Evolutionary conservation across 1,140 invertebrate species (phyloP), one percentile per base, ranked within the genome.

Genomic region (Cydia fagiglandana): DNA sequence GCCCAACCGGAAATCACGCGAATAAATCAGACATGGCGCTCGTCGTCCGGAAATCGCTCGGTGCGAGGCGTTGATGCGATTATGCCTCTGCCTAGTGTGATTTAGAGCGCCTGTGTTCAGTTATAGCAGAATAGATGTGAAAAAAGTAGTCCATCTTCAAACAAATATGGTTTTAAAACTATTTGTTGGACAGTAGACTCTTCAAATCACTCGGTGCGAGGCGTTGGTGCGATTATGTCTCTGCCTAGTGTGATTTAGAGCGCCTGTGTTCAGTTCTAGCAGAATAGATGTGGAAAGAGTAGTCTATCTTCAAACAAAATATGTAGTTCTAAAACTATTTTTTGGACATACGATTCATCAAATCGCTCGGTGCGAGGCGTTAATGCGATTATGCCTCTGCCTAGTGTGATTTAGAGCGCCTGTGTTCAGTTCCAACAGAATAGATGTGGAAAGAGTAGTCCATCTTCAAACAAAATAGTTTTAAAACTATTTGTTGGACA

Each of bases 1-100:
- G n/a, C 34, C 66, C 34, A 17, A 61, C 73, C 53, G 73, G 73
- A 74, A 74, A 61, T 74, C 30, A 64, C 73, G 73, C 28, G 53
- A 74, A 70, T 74, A 74, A 74, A 74, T 74, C 73, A 74, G 30
- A 61, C 24, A 74, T 74, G 73, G 73, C 73, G 68, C 34, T 70
- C 20, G 73, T 70, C 68, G 68, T 38, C 50, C 50, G 73, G 73
- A 61, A 74, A 45, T 74, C 45, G 45, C 24, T 74, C 53, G 73
- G 47, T 64, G 13, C 66, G 56, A 70, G 66, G 47, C 50, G 73
- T 30, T 74, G 50, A 64, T 56, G 73, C 53, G 47, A 64, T 74
- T 74, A 61, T 61, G 56, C 56, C n/a, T 10, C 17, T 24, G 17
- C 9, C 56, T 61, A 12, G 56, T 24, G 56, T 61, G 56, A 61